Evolutionary conservation across 1,140 invertebrate genomes (phyloP).

Genomic region (Atta cephalotes): DNA sequence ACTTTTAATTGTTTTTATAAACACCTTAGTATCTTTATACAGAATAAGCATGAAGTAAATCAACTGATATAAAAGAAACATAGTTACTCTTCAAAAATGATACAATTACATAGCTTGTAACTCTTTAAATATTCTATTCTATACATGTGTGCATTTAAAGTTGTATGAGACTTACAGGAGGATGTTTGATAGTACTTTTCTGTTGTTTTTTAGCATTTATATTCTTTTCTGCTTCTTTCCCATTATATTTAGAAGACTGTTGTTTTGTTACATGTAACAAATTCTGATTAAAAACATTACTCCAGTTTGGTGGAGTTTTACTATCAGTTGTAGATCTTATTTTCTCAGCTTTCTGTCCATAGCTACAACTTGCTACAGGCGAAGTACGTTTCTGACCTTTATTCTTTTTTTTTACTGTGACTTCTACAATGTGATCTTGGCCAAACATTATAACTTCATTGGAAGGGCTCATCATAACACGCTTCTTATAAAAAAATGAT

Average conservation of each 20-base stretch:
- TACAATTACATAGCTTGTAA: no score
- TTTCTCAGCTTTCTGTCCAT: constrained; percentile 64
- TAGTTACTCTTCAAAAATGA: no score
- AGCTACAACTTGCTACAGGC: constrained; percentile 57
- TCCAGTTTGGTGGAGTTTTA: constrained; percentile 67
- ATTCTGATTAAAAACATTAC: constrained; percentile 68
- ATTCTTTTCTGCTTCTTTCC: constrained; percentile 59
- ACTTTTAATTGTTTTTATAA: no score
- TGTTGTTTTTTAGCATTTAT: constrained; percentile 48
- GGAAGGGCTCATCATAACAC: background rate
- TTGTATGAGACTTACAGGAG: constrained; percentile 33
- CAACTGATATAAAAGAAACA: no score
- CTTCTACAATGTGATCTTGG: constrained; percentile 68
- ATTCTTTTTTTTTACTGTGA: constrained; percentile 63
- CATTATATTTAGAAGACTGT: constrained; percentile 33
- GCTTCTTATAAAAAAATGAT: constrained; percentile 20
- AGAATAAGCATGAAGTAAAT: no score
- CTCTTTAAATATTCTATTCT: no score
- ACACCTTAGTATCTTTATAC: no score
- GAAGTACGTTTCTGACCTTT: constrained; percentile 67
- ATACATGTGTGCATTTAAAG: background rate
- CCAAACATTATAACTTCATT: constrained; percentile 64
- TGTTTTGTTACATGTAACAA: constrained; percentile 62
- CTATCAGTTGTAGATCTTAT: constrained; percentile 45
- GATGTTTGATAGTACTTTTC: background rate